Evolutionary conservation across 2,797 vertebrate species (phyloP).

Genomic region (Alfaro cultratus): DNA sequence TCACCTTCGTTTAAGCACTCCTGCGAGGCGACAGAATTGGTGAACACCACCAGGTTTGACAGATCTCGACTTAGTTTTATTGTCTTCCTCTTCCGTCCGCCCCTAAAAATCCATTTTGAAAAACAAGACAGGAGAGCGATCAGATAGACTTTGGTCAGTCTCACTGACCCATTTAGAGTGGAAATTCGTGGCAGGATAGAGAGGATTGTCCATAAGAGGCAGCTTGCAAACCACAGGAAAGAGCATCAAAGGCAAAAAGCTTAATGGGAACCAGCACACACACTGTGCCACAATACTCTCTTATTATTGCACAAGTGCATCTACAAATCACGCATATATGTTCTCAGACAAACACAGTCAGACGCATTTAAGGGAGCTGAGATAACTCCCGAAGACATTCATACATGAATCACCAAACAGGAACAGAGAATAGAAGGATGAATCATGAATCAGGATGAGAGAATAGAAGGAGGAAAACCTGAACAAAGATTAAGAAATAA

Average conservation of each 20-base stretch:
- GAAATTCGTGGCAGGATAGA: constrained; percentile 28
- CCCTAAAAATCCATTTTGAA: constrained; percentile 67
- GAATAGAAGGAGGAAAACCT: constrained; percentile 35
- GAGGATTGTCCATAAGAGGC: constrained; percentile 51
- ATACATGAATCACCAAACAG: constrained; percentile 50
- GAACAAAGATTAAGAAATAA: constrained; percentile 1
- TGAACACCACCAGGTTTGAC: constrained; percentile 95
- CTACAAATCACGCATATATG: constrained; percentile 16
- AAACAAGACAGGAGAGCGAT: constrained; percentile 17
- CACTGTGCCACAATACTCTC: constrained; percentile 32
- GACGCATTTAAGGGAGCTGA: constrained; percentile 35
- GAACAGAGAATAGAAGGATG: constrained; percentile 23
- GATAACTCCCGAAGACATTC: constrained; percentile 44
- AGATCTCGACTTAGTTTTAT: constrained; percentile 96
- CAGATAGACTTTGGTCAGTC: constrained; percentile 9
- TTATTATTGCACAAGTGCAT: constrained; percentile 22
- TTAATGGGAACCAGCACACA: constrained; percentile 49
- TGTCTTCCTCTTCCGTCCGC: constrained; percentile 90
- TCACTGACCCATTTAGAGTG: constrained; percentile 29
- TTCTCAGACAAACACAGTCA: constrained; percentile 39
- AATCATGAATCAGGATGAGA: constrained; percentile 42
- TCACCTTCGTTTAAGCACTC: constrained; percentile 94
- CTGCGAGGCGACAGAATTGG: constrained; percentile 94
- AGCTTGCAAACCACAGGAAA: constrained; percentile 57
- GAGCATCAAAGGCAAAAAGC: constrained; percentile 62